Conservation (phyloP, 2,113 vertebrate genomes). For the Cavia porcellus region DNA sequence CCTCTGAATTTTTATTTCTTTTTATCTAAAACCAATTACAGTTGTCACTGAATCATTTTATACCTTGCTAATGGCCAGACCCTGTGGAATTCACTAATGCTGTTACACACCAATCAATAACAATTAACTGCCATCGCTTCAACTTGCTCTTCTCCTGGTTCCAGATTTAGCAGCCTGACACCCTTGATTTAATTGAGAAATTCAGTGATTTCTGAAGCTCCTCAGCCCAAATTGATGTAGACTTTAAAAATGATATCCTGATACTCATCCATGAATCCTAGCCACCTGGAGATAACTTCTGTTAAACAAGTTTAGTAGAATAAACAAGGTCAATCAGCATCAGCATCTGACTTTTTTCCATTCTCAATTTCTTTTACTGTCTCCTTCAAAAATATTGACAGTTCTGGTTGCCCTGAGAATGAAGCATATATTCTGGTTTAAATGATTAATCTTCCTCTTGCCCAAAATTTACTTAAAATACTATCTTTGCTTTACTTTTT, state of each 20-base stretch:
- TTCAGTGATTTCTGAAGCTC: slow-evolving; percentile 46
- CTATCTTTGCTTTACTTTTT: neutral
- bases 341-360: neutral
- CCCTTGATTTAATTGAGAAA: slow-evolving; percentile 59
- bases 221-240: neutral
- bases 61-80: slow-evolving; percentile 28
- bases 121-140: slow-evolving; percentile 65
- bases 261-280: neutral
- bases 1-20: slow-evolving; percentile 62
- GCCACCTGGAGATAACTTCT: neutral
- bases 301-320: neutral
- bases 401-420: neutral
- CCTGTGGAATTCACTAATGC: slow-evolving; percentile 64
- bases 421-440: neutral
- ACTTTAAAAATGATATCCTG: slow-evolving; percentile 32
- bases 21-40: slow-evolving; percentile 68
- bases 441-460: neutral
- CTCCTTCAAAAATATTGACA: neutral
- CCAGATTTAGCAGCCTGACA: neutral
- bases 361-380: neutral
- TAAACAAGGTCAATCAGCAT: neutral
- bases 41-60: slow-evolving; percentile 60
- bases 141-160: slow-evolving; percentile 43
- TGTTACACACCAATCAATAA: slow-evolving; percentile 67
- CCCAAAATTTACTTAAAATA: neutral